Base-by-base conservation (phyloP, 1,140 invertebrate genomes). In the Drosophila arizonae region DNA sequence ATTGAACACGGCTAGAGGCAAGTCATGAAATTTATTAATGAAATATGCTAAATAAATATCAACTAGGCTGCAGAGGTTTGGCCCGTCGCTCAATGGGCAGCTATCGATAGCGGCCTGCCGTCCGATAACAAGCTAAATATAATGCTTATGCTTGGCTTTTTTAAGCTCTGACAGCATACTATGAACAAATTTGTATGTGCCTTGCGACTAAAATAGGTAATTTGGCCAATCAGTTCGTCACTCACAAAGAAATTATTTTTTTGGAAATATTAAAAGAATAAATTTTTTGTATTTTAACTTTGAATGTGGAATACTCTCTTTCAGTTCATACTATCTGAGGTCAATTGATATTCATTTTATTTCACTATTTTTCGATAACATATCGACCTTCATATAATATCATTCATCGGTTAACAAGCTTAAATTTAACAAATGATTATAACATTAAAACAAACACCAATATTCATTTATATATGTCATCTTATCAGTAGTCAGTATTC, bases 11-110 rank as follows among this genome's bases (percentile, higher is more conserved):
- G 28, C 13, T 3, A 33, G 36, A 43, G 71, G 71, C 57, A 52
- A 61, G 58, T 62, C 65, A 39, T 57, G 24, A 70, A 65, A 85
- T 86, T 81, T 86, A 85, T 85, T 85, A 81, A 85, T 86, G 81
- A 81, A 85, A 86, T 67, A 67, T 72, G 45, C 54, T 77, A 72
- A 72, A 61, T 39, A 17, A 24, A 6, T n/a, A 1, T 41, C 52
- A 17, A 21, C 9, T 30, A 5, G 45, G 30, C 43, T 36, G n/a
- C 41, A 55, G 43, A 64, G 79, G 65, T 52, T 80, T 72, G 79
- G 69, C 36, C 10, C 39, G 71, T 10, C 68, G 17, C 21, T 36
- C 41, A 60, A 43, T 50, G 13, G 36, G 15, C 26, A 21, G 39
- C 26, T 6, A 71, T 71, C 55, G 45, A 75, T 65, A 72, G 21